Base-by-base conservation (phyloP, 2,888 invertebrate genomes). In the Arrhopalites spinosus region DNA sequence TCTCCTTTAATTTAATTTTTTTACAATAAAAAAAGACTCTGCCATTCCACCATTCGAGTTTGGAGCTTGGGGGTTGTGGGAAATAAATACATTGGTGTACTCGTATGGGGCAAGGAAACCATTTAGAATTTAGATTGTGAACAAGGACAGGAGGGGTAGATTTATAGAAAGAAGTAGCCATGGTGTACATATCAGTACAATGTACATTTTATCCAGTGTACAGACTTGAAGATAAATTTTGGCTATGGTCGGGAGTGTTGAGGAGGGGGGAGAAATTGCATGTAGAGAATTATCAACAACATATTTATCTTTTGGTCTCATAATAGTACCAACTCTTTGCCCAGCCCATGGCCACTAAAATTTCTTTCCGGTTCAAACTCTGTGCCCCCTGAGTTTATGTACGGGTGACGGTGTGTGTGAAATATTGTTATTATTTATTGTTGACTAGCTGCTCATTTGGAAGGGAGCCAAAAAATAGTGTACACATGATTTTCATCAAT, bases 121-220 rank as follows among this genome's bases (percentile, higher is more conserved):
- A 53, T 59, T 59, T 8, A n/a, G 20, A 59, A 23, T 59, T 59
- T 59, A 13, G 59, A 11, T 20, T 20, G 59, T 2, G 11, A 25
- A 23, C 20, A 20, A 59, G 59, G 59, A 13, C 3, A 23, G 59
- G 36, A 20, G 11, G 36, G 23, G 59, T 20, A 23, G 59, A 59
- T 53, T 17, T 53, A 53, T 17, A 20, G 53, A 5, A 17, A 53
- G 53, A 53, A 17, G 53, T n/a, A 20, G 15, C n/a, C 53, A 13
- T 1, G 59, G 20, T 20, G 23, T 11, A 8, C 20, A 59, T 45
- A 20, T 17, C 59, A 23, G 25, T 25, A 25, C 47, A 68, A 68
- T 68, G 67, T 43, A 68, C 43, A 47, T 68, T 68, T 25, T 25
- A 25, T 66, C 43, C 36, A 66, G 66, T 36, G 36, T 36, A 36